Conservation (phyloP, 2,113 vertebrate species). For the Nannobrachium achirus region DNA sequence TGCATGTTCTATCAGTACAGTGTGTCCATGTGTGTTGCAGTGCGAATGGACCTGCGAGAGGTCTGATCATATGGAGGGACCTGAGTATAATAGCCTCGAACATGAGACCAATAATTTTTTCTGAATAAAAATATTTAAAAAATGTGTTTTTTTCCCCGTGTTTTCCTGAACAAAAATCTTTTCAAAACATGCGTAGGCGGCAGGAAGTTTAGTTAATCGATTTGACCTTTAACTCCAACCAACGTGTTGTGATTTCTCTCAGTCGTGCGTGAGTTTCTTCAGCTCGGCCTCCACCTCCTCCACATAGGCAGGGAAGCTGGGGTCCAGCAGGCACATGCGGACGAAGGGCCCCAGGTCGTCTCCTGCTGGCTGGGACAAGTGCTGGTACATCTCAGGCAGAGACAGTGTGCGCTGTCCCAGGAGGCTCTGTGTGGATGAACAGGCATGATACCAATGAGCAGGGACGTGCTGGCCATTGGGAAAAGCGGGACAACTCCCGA, state of each 20-base stretch:
- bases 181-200: too few relatives aligned
- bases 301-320: conserved; percentile 88
- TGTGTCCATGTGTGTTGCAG: conserved; percentile 89
- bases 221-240: conserved; percentile 23
- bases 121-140: conserved; percentile 83
- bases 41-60: conserved; percentile 84
- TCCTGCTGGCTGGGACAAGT: conserved; percentile 56
- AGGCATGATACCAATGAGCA: too few relatives aligned
- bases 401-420: conserved; percentile 68
- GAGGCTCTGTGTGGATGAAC: conserved; percentile 78
- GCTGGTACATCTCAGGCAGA: conserved; percentile 63
- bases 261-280: conserved; percentile 77
- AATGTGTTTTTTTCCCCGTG: conserved; percentile 13
- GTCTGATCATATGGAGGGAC: conserved; percentile 70
- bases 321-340: conserved; percentile 88
- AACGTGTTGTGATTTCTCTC: conserved; percentile 68
- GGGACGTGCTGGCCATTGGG: too few relatives aligned
- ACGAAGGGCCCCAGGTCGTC: conserved; percentile 84
- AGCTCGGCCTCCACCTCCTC: conserved; percentile 89
- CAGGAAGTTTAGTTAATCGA: too few relatives aligned
- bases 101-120: conserved; percentile 93
- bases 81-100: conserved; percentile 84
- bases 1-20: conserved; percentile 94
- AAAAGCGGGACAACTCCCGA: too few relatives aligned
- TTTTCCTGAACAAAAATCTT: too few relatives aligned